phyloP scores from a whole-genome alignment of 2,888 invertebrate genomes.

The Disparrhopalites patrizii region DNA sequence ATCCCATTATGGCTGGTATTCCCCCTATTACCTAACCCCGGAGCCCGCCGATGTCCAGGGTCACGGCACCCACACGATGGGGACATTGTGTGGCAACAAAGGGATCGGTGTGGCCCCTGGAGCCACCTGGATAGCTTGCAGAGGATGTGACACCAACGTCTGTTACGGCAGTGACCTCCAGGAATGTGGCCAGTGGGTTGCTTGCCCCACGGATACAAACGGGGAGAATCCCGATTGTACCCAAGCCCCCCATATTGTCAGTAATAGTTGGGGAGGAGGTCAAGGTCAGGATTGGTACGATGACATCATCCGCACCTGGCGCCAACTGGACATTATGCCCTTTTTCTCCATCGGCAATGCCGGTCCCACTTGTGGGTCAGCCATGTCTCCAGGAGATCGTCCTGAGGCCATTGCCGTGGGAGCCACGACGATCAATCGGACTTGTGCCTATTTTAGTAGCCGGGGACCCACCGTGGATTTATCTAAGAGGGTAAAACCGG shows the following conservation, averaged over 20 bases:
- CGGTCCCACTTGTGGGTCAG: slow-evolving; percentile 10
- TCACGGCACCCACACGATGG: slow-evolving; percentile 11
- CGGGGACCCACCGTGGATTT: slow-evolving; percentile 22
- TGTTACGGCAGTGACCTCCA: slow-evolving; percentile 7
- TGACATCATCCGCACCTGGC: not conserved
- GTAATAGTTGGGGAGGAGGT: slow-evolving; percentile 19
- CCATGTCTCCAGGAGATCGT: not conserved
- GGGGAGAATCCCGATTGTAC: slow-evolving; percentile 3
- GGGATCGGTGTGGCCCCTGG: slow-evolving; percentile 22
- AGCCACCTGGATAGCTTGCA: slow-evolving; percentile 19
- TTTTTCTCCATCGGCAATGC: slow-evolving; percentile 17
- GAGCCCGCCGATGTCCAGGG: slow-evolving; percentile 28
- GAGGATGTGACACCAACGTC: not conserved
- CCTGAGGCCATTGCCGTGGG: slow-evolving; percentile 25
- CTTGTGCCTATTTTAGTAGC: slow-evolving; percentile 22
- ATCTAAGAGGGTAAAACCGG: slow-evolving; percentile 25
- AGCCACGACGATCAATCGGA: slow-evolving; percentile 16
- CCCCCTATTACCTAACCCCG: slow-evolving; percentile 1
- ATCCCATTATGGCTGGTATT: slow-evolving; percentile 26
- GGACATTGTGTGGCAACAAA: slow-evolving; percentile 1
- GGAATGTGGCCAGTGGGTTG: slow-evolving; percentile 16
- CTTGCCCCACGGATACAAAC: slow-evolving; percentile 7
- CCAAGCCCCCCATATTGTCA: slow-evolving; percentile 22
- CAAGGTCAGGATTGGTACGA: slow-evolving; percentile 6
- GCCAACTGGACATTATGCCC: not conserved